Base-by-base conservation (phyloP, 2,797 vertebrate species). In the Trachurus trachurus region DNA sequence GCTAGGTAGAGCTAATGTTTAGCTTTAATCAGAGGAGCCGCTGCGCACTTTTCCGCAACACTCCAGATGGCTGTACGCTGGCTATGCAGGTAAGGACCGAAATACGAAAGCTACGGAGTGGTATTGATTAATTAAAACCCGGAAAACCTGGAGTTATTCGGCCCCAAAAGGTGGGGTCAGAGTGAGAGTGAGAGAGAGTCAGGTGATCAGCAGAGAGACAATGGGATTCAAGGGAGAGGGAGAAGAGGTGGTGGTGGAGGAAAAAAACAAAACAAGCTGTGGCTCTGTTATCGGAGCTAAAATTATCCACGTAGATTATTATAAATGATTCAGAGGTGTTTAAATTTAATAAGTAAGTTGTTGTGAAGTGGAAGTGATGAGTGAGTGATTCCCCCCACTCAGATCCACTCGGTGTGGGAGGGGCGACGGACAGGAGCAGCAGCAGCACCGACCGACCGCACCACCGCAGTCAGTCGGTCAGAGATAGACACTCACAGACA, bases 51-150 rank as follows among this genome's bases (percentile, higher is more conserved):
- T 82, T 58, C 60, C 47, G 47, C 71, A 39, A 50, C 71, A 44
- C 9, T 77, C 86, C 91, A 59, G 87, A 96, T 96, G 95, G 95
- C 95, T 89, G 95, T 95, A 6, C 95, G 95, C 39, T 96, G 95
- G 95, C 57, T 96, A 67, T 96, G 95, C 95, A 96, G 95, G 95
- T 96, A 93, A 90, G 94, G 44, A 17, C 1, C 1, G 5, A 37
- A 3, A 0, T 11, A 5, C 7, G 10, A 2, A 16, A 2, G 21
- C 9, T 45, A 19, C 5, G 0, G 15, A 4, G 7, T 8, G 16
- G 1, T 17, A 40, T 31, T 29, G 1, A 26, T 21, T 2, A 63
- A 1, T 47, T 31, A 8, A 39, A 2, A 17, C 0, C 6, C 17
- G 22, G 40, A 69, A 84, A 60, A 1, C 21, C 26, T 22, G 34